phyloP scores from a whole-genome alignment of 2,113 vertebrate species.

The Pipa parva region DNA sequence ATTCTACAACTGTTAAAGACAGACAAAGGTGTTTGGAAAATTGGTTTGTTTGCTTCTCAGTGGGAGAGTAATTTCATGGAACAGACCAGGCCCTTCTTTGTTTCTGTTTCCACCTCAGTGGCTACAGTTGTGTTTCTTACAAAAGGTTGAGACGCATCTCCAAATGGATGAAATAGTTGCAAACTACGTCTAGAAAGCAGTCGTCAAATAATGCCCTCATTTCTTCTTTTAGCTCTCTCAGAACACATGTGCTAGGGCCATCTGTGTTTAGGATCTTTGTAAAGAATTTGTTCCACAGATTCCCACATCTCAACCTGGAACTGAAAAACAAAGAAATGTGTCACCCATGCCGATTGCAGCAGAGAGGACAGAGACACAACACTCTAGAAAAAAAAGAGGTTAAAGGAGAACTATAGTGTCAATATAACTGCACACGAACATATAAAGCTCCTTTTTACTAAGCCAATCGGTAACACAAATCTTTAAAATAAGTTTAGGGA shows the following conservation, averaged over 20 bases:
- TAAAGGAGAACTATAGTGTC: too few relatives aligned
- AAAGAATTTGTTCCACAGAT: slow-evolving; percentile 69
- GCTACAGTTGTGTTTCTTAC: not conserved
- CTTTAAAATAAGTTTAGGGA: too few relatives aligned
- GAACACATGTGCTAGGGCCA: slow-evolving; percentile 56
- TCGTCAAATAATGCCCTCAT: slow-evolving; percentile 41
- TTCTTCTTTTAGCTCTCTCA: slow-evolving; percentile 60
- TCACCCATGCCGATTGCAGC: not conserved
- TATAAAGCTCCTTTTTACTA: not conserved
- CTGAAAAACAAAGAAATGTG: not conserved
- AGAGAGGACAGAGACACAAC: too few relatives aligned
- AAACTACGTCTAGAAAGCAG: not conserved
- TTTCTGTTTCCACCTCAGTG: not conserved
- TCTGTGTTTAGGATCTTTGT: slow-evolving; percentile 65
- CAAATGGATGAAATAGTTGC: not conserved
- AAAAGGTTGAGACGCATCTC: not conserved
- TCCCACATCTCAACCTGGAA: slow-evolving; percentile 54
- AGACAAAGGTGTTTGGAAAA: too few relatives aligned
- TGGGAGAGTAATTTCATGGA: too few relatives aligned
- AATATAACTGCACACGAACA: too few relatives aligned
- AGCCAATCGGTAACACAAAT: not conserved
- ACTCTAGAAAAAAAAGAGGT: not conserved
- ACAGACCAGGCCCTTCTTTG: too few relatives aligned
- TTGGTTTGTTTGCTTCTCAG: too few relatives aligned
- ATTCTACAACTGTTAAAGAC: too few relatives aligned